Base-by-base conservation (phyloP, 2,888 invertebrate species). In the Ophion obscuratus region DNA sequence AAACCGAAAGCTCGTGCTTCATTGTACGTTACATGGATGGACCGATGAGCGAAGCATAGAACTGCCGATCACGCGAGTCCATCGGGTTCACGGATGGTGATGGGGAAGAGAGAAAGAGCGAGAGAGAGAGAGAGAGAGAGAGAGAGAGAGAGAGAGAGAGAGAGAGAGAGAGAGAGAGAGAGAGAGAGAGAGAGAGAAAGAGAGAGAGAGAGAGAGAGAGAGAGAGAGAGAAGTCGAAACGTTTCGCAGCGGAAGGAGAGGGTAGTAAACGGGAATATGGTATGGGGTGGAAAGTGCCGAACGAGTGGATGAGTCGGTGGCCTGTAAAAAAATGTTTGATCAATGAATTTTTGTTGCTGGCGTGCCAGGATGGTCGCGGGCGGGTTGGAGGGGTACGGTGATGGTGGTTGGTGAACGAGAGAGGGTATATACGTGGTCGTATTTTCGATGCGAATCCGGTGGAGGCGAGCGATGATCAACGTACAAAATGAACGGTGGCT, bases 311-410 rank as follows among this genome's bases (percentile, higher is more conserved):
- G 77, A 81, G 76, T 73, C 73, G 81, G 81, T 81, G 84, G 84
- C 77, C 81, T 84, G 84, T 84, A 81, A 84, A 84, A 83, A 84
- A 84, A 84, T 84, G 84, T 84, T 84, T 84, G 84, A 84, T 84
- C 84, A 84, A 81, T 81, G 81, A 81, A 81, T 84, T 84, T 84
- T 84, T 84, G 84, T 84, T 84, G 81, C 73, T 44, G 67, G 77
- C 53, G 61, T 77, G 64, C 59, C 53, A 53, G 53, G 53, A 53
- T 53, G 11, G 53, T 3, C 4, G 53, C 14, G 53, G 53, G 53
- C 1, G 53, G 14, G 47, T 47, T 14, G 10, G 11, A 1, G 47
- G 47, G 5, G 17, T 0, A 5, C 14, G 40, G 70, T 57, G 44
- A 53, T 31, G 67, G 40, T 64, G 83, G 76, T 62, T 61, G 61